Percentiles rank a stretch among this genome's conserved stretches.
Evolutionary conservation across 2,113 vertebrate genomes (phyloP).

Genomic region (Indri indri): DNA sequence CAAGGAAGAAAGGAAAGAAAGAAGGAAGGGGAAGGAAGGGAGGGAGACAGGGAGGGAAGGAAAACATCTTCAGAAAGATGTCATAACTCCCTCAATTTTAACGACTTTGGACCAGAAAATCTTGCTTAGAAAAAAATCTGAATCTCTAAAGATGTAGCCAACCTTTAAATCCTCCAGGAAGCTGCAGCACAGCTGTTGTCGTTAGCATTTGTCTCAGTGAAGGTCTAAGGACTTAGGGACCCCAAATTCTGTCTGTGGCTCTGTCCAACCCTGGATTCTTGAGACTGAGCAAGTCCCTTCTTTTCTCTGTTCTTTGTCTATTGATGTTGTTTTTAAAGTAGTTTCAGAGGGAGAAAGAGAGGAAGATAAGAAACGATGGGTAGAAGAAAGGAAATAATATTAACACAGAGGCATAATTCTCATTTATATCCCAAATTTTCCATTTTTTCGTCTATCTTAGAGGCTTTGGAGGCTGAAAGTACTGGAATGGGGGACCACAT

Average conservation of each 20-base stretch:
- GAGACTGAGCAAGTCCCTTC: neutral
- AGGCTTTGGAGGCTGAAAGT: neutral
- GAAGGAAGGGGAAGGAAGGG: too few species aligned
- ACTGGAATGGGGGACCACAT: neutral
- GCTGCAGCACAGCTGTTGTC: neutral
- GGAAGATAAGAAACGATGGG: neutral
- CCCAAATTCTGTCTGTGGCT: neutral
- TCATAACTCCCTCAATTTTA: neutral
- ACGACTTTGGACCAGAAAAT: neutral
- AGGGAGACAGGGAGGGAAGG: neutral
- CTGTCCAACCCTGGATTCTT: neutral
- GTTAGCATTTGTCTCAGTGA: neutral
- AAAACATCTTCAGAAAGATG: neutral
- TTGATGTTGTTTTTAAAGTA: neutral
- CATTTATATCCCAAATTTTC: neutral
- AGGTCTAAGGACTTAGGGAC: neutral
- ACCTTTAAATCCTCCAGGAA: neutral
- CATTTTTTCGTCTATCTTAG: neutral
- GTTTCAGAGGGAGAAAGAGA: neutral
- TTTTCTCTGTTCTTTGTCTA: neutral
- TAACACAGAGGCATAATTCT: neutral
- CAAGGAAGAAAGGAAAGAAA: neutral
- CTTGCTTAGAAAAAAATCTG: neutral
- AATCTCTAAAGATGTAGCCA: neutral
- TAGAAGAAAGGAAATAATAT: neutral